phyloP scores from a whole-genome alignment of 2,797 vertebrate genomes.

The Tragopan temminckii region DNA sequence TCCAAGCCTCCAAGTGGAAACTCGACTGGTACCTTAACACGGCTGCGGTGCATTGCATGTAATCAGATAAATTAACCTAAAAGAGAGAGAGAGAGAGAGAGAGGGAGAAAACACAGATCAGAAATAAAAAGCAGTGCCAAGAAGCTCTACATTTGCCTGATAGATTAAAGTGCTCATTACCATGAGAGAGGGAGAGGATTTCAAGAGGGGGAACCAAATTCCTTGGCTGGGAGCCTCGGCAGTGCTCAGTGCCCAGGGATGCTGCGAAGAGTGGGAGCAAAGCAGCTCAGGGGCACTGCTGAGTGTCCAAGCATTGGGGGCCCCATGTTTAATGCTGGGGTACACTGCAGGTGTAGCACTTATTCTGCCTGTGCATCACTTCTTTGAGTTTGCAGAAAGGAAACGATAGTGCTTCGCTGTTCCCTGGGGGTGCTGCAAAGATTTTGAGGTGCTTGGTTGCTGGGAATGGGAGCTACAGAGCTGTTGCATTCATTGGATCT shows the following conservation, averaged over 20 bases:
- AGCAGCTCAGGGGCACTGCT: neutral
- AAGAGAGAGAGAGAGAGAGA: conserved; percentile 65
- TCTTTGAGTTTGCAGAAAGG: neutral
- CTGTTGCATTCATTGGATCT: neutral
- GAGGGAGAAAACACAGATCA: conserved; percentile 42
- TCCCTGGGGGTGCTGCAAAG: neutral
- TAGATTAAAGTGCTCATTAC: conserved; percentile 74
- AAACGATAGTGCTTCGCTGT: fast-evolving
- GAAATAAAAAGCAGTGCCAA: conserved; percentile 68
- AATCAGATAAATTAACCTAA: conserved; percentile 88
- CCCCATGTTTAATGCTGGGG: neutral
- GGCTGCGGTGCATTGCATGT: conserved; percentile 76
- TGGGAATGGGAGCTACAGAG: neutral
- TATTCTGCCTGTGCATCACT: neutral
- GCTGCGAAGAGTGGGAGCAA: neutral
- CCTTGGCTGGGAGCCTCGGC: conserved; percentile 47
- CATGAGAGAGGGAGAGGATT: conserved; percentile 59
- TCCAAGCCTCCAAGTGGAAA: conserved; percentile 84
- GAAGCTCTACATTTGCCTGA: conserved; percentile 76
- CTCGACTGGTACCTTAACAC: conserved; percentile 83
- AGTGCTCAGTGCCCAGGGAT: neutral
- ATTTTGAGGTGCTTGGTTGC: neutral
- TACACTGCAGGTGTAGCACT: neutral
- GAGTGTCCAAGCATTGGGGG: neutral
- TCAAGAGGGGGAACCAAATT: conserved; percentile 60